Evolutionary conservation across 37 sponge, comb jelly and placozoan species (phyloP), one percentile per base, ranked within the genome.

Genomic region (Halisarca cf. caerulea): DNA sequence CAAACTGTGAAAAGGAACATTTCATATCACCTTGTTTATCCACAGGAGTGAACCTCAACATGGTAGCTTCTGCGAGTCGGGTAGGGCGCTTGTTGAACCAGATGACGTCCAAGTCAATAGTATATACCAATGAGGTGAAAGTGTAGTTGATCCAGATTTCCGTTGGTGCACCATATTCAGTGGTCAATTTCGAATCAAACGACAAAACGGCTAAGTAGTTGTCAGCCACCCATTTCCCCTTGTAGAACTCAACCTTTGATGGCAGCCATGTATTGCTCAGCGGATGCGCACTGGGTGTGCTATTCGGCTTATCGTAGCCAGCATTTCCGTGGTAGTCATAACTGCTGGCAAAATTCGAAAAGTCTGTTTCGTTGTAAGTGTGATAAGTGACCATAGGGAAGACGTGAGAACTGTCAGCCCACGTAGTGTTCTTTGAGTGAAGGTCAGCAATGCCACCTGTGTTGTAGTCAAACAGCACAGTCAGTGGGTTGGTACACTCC

Each of bases 291-390:
- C 66, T 82, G 25, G 9, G 69, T 24, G 84, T 84, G 42, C 84
- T 60, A 69, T 83, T 83, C 21, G 91, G 91, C 54, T 91, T 91
- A 51, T 87, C 84, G 69, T 69, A 91, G 17, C 91, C 91, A 17
- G 91, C 80, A 68, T 91, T 91, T 20, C 87, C 87, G 59, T 83
- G 53, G 55, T 87, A 86, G 25, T 80, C 84, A 84, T 91, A 91
- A 8, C 58, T 28, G 30, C 35, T 55, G 36, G 82, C 43, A 58
- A 61, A 83, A 11, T 44, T n/a, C 5, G 3, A 17, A 54, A 84
- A 91, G 60, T 91, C 91, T 0, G 84, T 71, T 72, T 91, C 87
- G 80, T 91, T 87, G 81, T 87, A 91, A 9, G 91, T 91, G 87
- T 86, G 83, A 38, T 91, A 91, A 32, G 84, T 45, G 2, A 91